Percentiles rank a stretch among this genome's conserved stretches.
phyloP scores from a whole-genome alignment of 1,140 invertebrate genomes.

The Apis dorsata region DNA sequence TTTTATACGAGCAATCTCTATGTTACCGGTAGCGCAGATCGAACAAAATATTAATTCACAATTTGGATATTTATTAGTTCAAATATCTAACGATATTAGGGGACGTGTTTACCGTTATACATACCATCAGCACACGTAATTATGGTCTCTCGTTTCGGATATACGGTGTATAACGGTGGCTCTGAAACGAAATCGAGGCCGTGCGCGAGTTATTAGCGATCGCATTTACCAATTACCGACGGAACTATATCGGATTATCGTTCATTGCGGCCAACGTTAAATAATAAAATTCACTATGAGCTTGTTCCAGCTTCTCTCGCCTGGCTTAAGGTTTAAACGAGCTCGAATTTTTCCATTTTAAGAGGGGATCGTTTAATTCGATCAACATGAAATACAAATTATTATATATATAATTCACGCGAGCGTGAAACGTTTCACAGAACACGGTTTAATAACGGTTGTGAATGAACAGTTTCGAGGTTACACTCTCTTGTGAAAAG shows the following conservation, averaged over 20 bases:
- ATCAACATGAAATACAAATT: slow-evolving; percentile 1
- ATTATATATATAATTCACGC: neutral
- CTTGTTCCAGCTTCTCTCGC: neutral
- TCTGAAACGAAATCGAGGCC: slow-evolving; percentile 3
- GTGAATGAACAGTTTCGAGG: neutral
- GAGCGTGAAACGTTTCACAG: no score
- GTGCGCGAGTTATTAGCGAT: slow-evolving; percentile 6
- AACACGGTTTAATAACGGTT: no score
- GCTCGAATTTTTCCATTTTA: slow-evolving; percentile 4
- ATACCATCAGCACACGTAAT: neutral
- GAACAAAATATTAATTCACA: neutral
- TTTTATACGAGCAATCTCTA: no score
- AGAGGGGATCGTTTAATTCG: neutral
- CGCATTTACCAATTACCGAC: slow-evolving; percentile 12
- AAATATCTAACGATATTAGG: neutral
- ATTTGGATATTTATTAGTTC: neutral
- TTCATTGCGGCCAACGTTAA: slow-evolving; percentile 7
- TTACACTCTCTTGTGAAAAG: no score
- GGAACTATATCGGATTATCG: slow-evolving; percentile 10
- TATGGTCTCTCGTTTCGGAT: neutral
- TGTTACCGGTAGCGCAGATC: neutral
- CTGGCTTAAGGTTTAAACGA: neutral
- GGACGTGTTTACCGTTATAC: neutral
- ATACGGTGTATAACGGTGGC: neutral
- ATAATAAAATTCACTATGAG: slow-evolving; percentile 2